Conservation (phyloP, 2,888 invertebrate species). For the Hemaris fuciformis region DNA sequence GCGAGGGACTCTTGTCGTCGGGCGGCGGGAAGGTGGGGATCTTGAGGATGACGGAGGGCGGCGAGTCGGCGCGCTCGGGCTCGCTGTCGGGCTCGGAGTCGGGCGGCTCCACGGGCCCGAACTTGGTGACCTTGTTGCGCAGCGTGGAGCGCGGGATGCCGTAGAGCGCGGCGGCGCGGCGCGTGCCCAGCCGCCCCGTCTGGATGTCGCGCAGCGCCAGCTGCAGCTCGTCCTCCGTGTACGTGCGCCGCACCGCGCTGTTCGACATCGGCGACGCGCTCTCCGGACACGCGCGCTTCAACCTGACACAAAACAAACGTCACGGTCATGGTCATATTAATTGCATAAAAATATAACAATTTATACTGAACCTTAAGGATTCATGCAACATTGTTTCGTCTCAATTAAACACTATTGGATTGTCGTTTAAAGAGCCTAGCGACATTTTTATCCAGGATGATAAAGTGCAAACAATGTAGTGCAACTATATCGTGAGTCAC, state of each 20-base stretch:
- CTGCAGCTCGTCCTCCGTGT: constrained; percentile 97
- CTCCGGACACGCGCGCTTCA: constrained; percentile 61
- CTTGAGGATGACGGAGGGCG: constrained; percentile 90
- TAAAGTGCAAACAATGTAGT: constrained; percentile 38
- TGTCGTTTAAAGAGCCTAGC: background rate
- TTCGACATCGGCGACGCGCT: constrained; percentile 51
- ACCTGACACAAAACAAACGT: constrained; percentile 42
- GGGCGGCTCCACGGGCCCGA: constrained; percentile 84
- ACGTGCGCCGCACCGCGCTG: constrained; percentile 87
- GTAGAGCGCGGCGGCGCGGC: constrained; percentile 96
- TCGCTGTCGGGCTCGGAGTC: constrained; percentile 82
- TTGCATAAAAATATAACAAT: background rate
- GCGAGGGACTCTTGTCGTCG: constrained; percentile 72
- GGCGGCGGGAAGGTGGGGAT: constrained; percentile 94
- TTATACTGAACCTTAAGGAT: too few relatives aligned
- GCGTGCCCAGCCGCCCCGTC: constrained; percentile 94
- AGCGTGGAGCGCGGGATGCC: constrained; percentile 98
- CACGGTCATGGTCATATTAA: background rate
- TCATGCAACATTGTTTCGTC: background rate
- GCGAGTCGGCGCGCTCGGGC: constrained; percentile 75
- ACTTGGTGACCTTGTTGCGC: constrained; percentile 96
- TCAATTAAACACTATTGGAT: background rate
- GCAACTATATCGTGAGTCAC: constrained; percentile 11
- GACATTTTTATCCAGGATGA: background rate
- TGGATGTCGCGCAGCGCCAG: constrained; percentile 97